Base-by-base conservation (phyloP, 2,797 vertebrate species). In the Limosa lapponica region DNA sequence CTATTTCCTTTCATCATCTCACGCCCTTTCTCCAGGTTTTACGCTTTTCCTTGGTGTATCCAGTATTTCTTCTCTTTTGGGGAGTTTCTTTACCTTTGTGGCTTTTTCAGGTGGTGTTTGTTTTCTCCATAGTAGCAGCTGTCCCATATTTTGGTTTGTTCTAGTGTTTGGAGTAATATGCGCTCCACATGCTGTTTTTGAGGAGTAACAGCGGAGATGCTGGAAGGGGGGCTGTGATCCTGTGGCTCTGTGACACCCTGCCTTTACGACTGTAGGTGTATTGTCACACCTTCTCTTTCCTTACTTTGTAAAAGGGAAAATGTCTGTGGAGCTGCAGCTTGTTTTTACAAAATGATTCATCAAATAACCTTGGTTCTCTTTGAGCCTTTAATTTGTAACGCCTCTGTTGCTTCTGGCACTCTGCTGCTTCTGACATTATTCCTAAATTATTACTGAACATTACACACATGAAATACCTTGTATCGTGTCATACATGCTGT, bases 361-460 rank as follows among this genome's bases (percentile, higher is more conserved):
- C 82, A 84, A 64, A 67, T 72, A 73, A 57, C 13, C 18, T 3
- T 86, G 22, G 14, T 79, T 95, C 77, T 90, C 62, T 82, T 65
- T 89, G 37, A 90, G 59, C 55, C 51, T 74, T 89, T 93, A 79
- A 94, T 94, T 87, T 94, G 51, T 91, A 69, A 88, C 1, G 6
- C 62, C 39, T 93, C 55, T 78, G 65, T 91, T 95, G 43, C 80
- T 95, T 96, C 77, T 93, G 86, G 57, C 66, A 89, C 51, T 80
- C 37, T 82, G 30, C 88, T 95, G 74, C 73, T 59, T 93, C 91
- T 4, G 6, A 92, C 57, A 54, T 79, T 59, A 84, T 82, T 82
- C 32, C 55, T 73, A 77, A 80, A 41, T 94, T 90, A 79, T 54
- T 85, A 41, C 52, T 34, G 87, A 96, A 74, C 41, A 54, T 77